Evolutionary conservation across 2,113 vertebrate species (phyloP), one percentile per base, ranked within the genome.

Genomic region (Clinocottus analis): DNA sequence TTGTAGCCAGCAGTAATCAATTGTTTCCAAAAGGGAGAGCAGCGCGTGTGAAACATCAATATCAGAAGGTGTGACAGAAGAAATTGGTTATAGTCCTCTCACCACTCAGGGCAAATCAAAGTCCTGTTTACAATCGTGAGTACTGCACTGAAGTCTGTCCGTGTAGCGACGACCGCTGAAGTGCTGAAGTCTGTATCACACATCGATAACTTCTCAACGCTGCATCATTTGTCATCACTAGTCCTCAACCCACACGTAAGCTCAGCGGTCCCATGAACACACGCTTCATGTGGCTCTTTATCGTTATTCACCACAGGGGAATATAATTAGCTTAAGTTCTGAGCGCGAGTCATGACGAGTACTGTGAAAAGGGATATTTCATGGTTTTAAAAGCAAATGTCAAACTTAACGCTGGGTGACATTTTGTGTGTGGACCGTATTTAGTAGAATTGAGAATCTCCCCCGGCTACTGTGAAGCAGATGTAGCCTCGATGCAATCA

Each of bases 241-340:
- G 33, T 69, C 73, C 53, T 37, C 31, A 19, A 49, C 69, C 66
- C 41, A 14, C 61, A 71, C 41, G 78, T 82, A 45, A 23, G 37
- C 83, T 72, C 78, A 58, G 83, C 66, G 79, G 43, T 25, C 16
- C 65, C 39, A 27, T 49, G 39, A 75, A 78, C 49, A 13, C 77
- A 64, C 79, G 56, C 70, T 49, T 68, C 70, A 76, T 81, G 68
- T 83, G 69, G 61, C 53, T 81, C 72, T 74, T 41, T 64, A 69
- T 75, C 69, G 59, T 86, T 83, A 89, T 83, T 80, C 82, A 75
- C 59, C 61, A 29, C 69, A 51, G 80, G 76, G 80, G 81, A 88
- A 86, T 72, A 90, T 88, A 90, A 91, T 94, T 90, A 89, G 73
- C 85, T 82, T 83, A 89, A 91, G 89, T 90, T 86, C 72, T 3